A percentile compares a stretch with the other conserved stretches of the same genome.
phyloP scores from a whole-genome alignment of 2,113 vertebrate species.

The Phocoena sinus region DNA sequence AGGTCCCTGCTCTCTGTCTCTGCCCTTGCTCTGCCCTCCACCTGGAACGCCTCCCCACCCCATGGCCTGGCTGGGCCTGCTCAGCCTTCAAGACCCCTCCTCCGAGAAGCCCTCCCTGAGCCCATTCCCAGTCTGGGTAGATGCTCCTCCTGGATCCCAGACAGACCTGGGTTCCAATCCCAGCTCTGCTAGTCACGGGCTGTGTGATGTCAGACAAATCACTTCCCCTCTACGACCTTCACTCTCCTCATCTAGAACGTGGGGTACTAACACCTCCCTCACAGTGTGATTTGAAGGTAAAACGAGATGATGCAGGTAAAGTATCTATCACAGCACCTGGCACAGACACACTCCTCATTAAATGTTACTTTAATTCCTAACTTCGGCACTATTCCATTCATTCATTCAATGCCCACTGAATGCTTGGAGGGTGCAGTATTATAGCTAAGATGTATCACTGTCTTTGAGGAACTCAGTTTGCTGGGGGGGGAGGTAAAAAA shows the following conservation, averaged over 20 bases:
- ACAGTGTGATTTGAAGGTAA: neutral
- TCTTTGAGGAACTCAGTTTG: neutral
- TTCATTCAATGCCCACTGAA: neutral
- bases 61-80: neutral
- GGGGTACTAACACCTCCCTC: neutral
- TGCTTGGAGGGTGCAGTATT: neutral
- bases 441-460: neutral
- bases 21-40: neutral
- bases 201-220: neutral
- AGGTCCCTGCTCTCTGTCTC: neutral
- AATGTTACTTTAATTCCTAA: neutral
- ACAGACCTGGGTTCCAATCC: neutral
- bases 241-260: neutral
- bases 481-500: neutral
- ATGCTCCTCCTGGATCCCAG: neutral
- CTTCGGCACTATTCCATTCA: neutral
- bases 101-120: neutral
- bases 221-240: neutral
- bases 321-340: neutral
- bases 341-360: neutral
- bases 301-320: neutral
- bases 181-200: neutral
- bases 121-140: neutral
- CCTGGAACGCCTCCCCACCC: neutral
- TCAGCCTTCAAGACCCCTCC: neutral